Evolutionary conservation across 2,888 invertebrate genomes (phyloP), one percentile per base, ranked within the genome.

Genomic region (Coelopa pilipes): DNA sequence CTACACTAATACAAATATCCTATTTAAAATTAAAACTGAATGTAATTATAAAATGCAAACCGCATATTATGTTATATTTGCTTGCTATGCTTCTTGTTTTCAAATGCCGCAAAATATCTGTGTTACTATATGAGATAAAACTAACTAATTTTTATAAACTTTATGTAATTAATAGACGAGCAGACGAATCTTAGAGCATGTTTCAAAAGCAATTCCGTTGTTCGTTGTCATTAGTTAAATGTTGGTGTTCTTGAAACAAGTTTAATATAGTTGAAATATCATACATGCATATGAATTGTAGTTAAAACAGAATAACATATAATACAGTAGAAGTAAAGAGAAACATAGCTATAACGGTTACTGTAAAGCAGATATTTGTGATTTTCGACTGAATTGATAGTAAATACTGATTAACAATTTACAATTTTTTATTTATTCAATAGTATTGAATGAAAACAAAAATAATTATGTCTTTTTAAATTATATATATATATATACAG

Each of bases 351-450:
- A 15, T 65, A 12, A 21, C 45, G 34, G 17, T 12, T n/a, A 69
- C 34, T 60, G 34, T 70, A 62, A 62, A 62, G 63, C 13, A 53
- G 53, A 53, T 53, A 34, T 76, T 69, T 77, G 76, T 77, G 76
- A 78, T 77, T 75, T 74, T 71, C 75, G 77, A 77, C 76, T 78
- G 77, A 77, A 75, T 78, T 76, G 74, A 75, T 77, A 76, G 76
- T 69, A 74, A 76, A 73, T 74, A 63, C 72, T 73, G 74, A 62
- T 74, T 49, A 21, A 66, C 49, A 59, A 45, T 24, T 59, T 59
- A 50, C 21, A 50, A 34, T 24, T 45, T 65, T 65, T 72, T 71
- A 17, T 71, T 53, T 24, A 46, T 53, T 71, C 45, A 15, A 24
- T 50, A 65, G 57, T 34, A 57, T 47, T 65, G 15, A 45, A 15